Conservation (phyloP, 2,113 vertebrate species). For the Mugil cephalus region DNA sequence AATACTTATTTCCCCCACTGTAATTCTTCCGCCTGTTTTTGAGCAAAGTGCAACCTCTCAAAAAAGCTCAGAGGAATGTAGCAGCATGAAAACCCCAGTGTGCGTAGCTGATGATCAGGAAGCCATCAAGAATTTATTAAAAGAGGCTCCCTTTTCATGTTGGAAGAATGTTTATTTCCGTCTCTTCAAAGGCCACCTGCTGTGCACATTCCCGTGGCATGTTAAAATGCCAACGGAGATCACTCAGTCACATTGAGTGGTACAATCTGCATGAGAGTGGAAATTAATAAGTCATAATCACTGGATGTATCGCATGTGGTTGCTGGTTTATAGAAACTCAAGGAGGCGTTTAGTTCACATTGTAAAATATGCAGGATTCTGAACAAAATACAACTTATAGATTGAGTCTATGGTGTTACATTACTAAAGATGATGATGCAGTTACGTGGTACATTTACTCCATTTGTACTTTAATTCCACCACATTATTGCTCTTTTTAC, state of each 20-base stretch:
- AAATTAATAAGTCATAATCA: conserved; percentile 29
- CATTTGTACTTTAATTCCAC: no score
- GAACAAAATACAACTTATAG: background rate
- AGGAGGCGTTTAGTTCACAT: background rate
- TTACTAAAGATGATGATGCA: background rate
- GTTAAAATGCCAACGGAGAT: conserved; percentile 23
- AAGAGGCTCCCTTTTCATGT: conserved; percentile 34
- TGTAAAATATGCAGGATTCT: background rate
- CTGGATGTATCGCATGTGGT: background rate
- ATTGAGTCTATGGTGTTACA: no score
- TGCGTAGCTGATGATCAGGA: conserved; percentile 21
- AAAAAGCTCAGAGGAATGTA: conserved; percentile 5
- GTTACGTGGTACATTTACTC: background rate
- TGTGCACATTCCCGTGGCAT: conserved; percentile 4
- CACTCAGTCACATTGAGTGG: conserved; percentile 20
- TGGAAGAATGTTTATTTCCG: conserved; percentile 41
- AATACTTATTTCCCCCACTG: no score
- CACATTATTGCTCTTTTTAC: no score
- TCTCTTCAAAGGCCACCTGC: conserved; percentile 33
- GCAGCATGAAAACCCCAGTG: conserved; percentile 8
- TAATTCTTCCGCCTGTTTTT: conserved; percentile 6
- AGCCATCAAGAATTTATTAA: conserved; percentile 28
- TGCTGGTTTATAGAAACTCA: background rate
- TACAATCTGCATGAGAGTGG: background rate
- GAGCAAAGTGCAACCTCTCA: background rate